A percentile compares a stretch with the other conserved stretches of the same genome.
Evolutionary conservation across 2,797 vertebrate genomes (phyloP).

Genomic region (Muraenolepis orangiensis): DNA sequence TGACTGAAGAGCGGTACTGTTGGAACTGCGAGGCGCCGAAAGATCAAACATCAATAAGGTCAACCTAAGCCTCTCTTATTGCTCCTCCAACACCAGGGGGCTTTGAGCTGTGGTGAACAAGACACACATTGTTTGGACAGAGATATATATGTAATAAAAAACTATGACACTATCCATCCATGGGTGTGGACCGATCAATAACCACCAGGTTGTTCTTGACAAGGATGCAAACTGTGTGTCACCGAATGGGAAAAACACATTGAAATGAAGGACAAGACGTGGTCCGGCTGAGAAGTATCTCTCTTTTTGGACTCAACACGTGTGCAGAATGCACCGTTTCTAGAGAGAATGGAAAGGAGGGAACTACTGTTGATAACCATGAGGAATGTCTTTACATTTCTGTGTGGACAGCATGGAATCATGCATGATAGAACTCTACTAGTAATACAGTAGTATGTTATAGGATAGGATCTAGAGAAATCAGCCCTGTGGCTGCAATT

Average conservation of each 20-base stretch:
- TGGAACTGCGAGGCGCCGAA: constrained; percentile 16
- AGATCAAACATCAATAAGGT: constrained; percentile 31
- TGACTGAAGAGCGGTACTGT: background rate
- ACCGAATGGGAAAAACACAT: constrained; percentile 1
- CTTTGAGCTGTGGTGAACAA: constrained; percentile 19
- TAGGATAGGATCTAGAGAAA: no score
- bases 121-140: constrained; percentile 43
- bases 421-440: background rate
- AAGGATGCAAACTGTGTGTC: background rate
- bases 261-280: background rate
- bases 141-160: constrained; percentile 59
- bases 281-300: background rate
- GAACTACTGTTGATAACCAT: background rate
- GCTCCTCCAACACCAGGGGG: constrained; percentile 35
- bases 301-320: background rate
- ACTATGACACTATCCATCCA: constrained; percentile 31
- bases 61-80: constrained; percentile 55
- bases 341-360: background rate
- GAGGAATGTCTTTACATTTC: background rate
- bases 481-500: no score
- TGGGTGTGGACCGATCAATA: constrained; percentile 43
- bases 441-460: background rate
- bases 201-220: constrained; percentile 37
- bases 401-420: background rate
- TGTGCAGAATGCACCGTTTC: no score